phyloP scores from a whole-genome alignment of 2,113 vertebrate genomes.

The Stomatorhinus ivindoensis region DNA sequence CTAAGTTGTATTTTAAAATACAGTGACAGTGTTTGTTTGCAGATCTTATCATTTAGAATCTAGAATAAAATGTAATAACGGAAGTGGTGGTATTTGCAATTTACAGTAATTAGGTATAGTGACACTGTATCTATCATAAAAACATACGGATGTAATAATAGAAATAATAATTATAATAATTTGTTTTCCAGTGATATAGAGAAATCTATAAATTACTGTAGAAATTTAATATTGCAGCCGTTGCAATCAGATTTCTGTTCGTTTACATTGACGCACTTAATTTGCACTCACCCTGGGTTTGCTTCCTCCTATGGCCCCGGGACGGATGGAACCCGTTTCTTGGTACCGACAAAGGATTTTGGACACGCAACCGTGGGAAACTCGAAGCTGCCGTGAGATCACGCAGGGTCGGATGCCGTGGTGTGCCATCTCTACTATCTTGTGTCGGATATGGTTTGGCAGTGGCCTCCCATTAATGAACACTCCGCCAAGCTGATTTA shows the following conservation, averaged over 20 bases:
- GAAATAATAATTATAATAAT: not conserved
- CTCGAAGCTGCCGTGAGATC: conserved; percentile 88
- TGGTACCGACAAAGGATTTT: conserved; percentile 97
- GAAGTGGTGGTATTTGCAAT: not conserved
- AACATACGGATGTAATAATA: not conserved
- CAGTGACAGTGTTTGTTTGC: not conserved
- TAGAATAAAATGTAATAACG: not conserved
- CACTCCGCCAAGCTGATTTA: conserved; percentile 96
- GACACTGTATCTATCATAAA: not conserved
- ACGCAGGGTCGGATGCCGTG: conserved; percentile 94
- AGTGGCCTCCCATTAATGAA: conserved; percentile 94
- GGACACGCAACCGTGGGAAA: conserved; percentile 93
- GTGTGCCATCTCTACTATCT: conserved; percentile 98
- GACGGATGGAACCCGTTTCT: conserved; percentile 92
- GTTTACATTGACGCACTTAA: not conserved
- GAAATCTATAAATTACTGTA: not conserved
- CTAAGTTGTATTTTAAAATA: not conserved
- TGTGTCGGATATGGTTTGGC: conserved; percentile 94
- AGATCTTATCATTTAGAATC: not conserved
- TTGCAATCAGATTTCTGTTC: not conserved
- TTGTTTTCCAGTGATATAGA: not conserved
- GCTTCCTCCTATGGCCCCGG: conserved; percentile 92
- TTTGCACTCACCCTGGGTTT: conserved; percentile 86
- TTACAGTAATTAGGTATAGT: not conserved
- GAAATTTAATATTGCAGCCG: not conserved